Base-by-base conservation (phyloP, 2,888 invertebrate genomes). In the Ennomos erosarius region DNA sequence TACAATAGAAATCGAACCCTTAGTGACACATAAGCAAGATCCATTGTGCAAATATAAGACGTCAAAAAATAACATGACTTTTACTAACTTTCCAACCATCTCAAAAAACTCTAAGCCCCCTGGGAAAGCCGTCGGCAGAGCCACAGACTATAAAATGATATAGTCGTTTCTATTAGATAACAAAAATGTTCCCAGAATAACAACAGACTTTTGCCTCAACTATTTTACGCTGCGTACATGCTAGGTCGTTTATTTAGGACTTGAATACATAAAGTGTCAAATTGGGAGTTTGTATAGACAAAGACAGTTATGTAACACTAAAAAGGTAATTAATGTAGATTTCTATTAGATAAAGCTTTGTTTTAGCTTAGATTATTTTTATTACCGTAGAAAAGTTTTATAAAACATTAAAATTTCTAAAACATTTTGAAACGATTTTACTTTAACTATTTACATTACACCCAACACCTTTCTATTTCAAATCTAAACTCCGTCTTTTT, bases 211-310 rank as follows among this genome's bases (percentile, higher is more conserved):
- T 44, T 48, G 26, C 33, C n/a, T 36, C 35, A 44, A 12, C 45
- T 35, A 36, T 46, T 2, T 26, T 36, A 36, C 36, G 8, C 34
- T 45, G 8, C 11, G 26, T 33, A 44, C 45, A 10, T 26, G 26
- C 26, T 8, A n/a, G 26, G 10, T 38, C 2, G 42, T 52, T 46
- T 58, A 47, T 26, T 40, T 38, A 58, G 46, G 52, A 12, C 45
- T 38, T 43, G 37, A 42, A 47, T 42, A 46, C 34, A 16, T 35
- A 35, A 42, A 33, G 16, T 35, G 9, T 38, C 10, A 53, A 46
- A n/a, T 42, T 35, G 36, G n/a, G 9, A 45, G 45, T 38, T 11
- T 10, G 33, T n/a, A 10, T 12, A 38, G n/a, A 10, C 8, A 33
- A 33, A 6, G 16, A 44, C 11, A 51, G 36, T 11, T 26, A 13